Evolutionary conservation across 2,113 vertebrate species (phyloP), one percentile per base, ranked within the genome.

Genomic region (Sialia sialis): DNA sequence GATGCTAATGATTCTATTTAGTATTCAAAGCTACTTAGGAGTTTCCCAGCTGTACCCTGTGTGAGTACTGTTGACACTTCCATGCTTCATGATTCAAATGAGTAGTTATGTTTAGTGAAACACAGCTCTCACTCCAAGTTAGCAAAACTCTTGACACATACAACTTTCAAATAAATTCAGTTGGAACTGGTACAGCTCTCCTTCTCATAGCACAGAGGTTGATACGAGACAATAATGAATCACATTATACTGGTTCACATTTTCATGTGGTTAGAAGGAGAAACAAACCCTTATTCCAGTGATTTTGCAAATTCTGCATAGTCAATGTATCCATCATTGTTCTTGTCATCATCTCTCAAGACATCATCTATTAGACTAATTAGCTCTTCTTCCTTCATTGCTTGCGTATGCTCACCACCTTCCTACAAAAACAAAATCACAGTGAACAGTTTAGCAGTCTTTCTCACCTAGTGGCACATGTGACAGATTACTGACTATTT

Each of bases 271-370:
- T 86, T 30, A 89, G 72, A 63, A 85, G 87, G 70, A 79, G 48
- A 83, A 73, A 59, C 46, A 62, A 83, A 84, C 54, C 11, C 64
- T 97, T 97, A 99, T 93, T 99, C 98, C 90, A 99, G 97, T 13
- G 99, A 99, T 93, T 98, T 99, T 82, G 99, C 99, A 72, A 99
- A 99, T 94, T 99, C 99, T 19, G 99, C 99, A 52, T 99, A 99
- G 96, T 99, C 99, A 49, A 99, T 99, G 94, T 99, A 99, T 26
- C 99, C 99, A 0, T 99, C 99, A 2, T 99, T 99, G 97, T 99
- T 99, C 96, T 98, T 99, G 97, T 99, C 99, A 46, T 99, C 99
- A 15, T 99, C 99, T 92, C 87, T 97, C 88, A 99, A 97, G 66
- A 99, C 99, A 8, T 99, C 99, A 60, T 99, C 99, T 62, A 99